Percentiles rank a stretch among this genome's conserved stretches.
Evolutionary conservation across 1,140 invertebrate species (phyloP).

Genomic region (Trichonephila inaurata): DNA sequence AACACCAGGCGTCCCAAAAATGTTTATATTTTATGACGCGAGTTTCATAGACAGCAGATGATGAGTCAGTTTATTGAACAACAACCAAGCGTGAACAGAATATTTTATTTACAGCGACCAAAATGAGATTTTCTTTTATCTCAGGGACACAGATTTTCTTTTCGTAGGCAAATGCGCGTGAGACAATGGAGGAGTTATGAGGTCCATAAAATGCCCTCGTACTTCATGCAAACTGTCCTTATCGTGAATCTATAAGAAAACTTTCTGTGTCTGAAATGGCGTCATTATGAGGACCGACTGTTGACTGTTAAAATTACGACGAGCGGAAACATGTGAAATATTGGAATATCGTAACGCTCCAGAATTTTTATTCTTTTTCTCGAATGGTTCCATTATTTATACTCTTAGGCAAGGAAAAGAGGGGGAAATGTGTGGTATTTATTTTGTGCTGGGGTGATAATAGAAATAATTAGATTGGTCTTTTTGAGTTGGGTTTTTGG

Average conservation of each 20-base stretch:
- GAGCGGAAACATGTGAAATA: neutral
- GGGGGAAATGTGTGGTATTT: neutral
- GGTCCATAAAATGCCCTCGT: constrained; percentile 2
- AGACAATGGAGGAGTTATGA: constrained; percentile 55
- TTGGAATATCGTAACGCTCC: neutral
- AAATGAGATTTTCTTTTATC: constrained; percentile 62
- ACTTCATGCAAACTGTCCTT: neutral
- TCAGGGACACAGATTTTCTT: constrained; percentile 38
- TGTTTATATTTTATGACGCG: neutral
- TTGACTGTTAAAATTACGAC: constrained; percentile 37
- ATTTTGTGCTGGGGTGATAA: neutral
- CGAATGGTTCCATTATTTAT: neutral
- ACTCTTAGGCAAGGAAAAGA: neutral
- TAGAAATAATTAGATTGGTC: neutral
- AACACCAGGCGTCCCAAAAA: constrained; percentile 1
- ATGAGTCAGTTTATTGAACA: constrained; percentile 27
- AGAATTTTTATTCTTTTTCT: constrained; percentile 14
- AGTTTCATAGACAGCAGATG: neutral
- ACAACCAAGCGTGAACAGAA: neutral
- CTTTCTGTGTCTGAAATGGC: constrained; percentile 7
- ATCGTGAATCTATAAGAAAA: constrained; percentile 31
- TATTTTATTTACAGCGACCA: constrained; percentile 38
- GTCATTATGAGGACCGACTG: constrained; percentile 45
- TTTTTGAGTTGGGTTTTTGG: neutral
- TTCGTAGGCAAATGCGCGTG: constrained; percentile 36